Evolutionary conservation across 92 coral and sea anemone genomes (phyloP), one percentile per base, ranked within the genome.

Genomic region (Muricea muricata): DNA sequence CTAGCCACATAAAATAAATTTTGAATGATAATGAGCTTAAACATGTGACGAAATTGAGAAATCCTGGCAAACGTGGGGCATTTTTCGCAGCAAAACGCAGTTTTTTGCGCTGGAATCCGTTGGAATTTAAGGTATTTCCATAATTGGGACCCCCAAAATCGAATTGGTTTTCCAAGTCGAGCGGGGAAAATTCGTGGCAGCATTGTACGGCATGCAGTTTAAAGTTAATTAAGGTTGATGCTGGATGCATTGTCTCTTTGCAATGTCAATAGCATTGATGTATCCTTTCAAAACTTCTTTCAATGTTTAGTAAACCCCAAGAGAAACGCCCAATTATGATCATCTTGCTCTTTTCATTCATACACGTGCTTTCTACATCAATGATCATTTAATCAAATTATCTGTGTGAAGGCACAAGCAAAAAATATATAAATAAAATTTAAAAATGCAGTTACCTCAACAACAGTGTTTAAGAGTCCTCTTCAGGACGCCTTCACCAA

Each of bases 251-350:
- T 78, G 83, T 78, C 83, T 78, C 83, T 33, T 56, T 58, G 69
- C 71, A 93, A 92, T 93, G 99, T 97, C 99, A 97, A 97, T 97
- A 97, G 97, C 91, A 94, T 89, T 93, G 97, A 89, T 92, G 91
- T 67, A 93, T 76, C 94, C 78, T 90, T 93, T 87, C 83, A 85
- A 72, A 86, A 90, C 88, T 68, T 91, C 97, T 93, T 94, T 94
- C 90, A 90, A 90, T 26, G 63, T 60, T 35, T 73, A 90, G 90
- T 90, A 86, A 87, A 85, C 91, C 88, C 83, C 80, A 93, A 92
- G 89, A 91, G 90, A 83, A 91, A 78, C 83, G 83, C 83, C 83
- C 83, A 56, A 55, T 78, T 50, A 32, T 30, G 35, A 28, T 32
- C 29, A 52, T 24, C 14, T 61, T 58, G 56, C 20, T 30, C 50